Evolutionary conservation across 2,797 vertebrate genomes (phyloP).

Genomic region (Sebastes miniatus): DNA sequence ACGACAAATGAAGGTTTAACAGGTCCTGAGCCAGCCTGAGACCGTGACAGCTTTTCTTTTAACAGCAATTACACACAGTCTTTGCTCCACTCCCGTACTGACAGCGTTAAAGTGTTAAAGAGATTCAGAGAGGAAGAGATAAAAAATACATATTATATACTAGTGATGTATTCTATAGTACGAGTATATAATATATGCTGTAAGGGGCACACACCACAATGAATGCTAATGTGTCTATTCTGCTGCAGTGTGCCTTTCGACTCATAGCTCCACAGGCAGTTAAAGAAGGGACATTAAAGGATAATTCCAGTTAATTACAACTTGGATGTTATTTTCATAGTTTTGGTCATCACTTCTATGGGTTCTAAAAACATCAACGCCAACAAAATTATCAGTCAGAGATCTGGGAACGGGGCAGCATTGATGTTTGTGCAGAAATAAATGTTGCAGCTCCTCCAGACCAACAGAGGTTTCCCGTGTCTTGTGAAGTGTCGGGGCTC

Average conservation of each 20-base stretch:
- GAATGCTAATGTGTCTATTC: neutral
- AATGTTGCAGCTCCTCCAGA: too few relatives aligned
- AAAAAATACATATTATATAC: neutral
- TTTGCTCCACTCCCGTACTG: neutral
- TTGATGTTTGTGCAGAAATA: too few relatives aligned
- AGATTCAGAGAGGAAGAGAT: neutral
- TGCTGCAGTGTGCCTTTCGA: neutral
- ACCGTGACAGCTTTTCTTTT: conserved; percentile 49
- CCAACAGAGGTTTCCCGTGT: too few relatives aligned
- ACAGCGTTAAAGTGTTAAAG: neutral
- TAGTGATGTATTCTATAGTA: neutral
- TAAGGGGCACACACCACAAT: neutral
- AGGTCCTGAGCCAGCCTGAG: conserved; percentile 21
- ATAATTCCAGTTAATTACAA: neutral
- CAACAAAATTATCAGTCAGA: too few relatives aligned
- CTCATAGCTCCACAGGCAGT: neutral
- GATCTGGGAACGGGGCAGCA: too few relatives aligned
- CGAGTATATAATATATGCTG: neutral
- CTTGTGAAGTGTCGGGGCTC: too few relatives aligned
- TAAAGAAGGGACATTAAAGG: neutral
- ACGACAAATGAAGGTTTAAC: conserved; percentile 47
- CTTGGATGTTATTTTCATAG: neutral
- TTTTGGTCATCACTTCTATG: too few relatives aligned
- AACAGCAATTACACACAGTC: conserved; percentile 39
- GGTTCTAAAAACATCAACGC: too few relatives aligned